These are phyloP conservation scores for Baronia brevicornis DNA, from an alignment of 2,888 invertebrate species.

Conservation along the genomic window DNA sequence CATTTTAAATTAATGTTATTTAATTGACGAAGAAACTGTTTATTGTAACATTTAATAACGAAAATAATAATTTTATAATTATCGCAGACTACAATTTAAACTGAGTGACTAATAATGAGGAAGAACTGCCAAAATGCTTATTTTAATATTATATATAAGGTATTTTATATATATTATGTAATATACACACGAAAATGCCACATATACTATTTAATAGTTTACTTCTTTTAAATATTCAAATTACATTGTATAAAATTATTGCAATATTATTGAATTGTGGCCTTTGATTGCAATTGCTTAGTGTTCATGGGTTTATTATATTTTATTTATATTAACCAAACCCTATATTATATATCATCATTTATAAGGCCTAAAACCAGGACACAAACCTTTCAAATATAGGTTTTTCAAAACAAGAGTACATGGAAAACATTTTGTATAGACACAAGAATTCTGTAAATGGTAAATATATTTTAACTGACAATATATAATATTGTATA, in stretches of 20 bases:
- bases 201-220: slow-evolving; percentile 40
- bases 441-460: slow-evolving; percentile 76
- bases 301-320: slow-evolving; percentile 16
- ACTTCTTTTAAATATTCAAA: slow-evolving; percentile 42
- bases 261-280: slow-evolving; percentile 35
- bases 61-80: too few species aligned
- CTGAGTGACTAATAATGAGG: too few species aligned
- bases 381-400: slow-evolving; percentile 65
- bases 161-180: slow-evolving; percentile 13
- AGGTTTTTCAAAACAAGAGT: slow-evolving; percentile 77
- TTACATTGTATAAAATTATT: slow-evolving; percentile 61
- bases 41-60: too few species aligned
- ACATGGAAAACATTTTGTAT: slow-evolving; percentile 76
- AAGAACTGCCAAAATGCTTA: too few species aligned
- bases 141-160: too few species aligned
- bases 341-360: slow-evolving; percentile 31
- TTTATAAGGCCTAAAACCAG: slow-evolving; percentile 36
- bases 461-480: slow-evolving; percentile 77
- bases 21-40: too few species aligned
- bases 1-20: too few species aligned
- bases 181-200: slow-evolving; percentile 58
- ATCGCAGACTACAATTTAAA: too few species aligned
- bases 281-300: slow-evolving; percentile 17
- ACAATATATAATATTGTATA: slow-evolving; percentile 77
- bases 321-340: slow-evolving; percentile 32